phyloP scores from a whole-genome alignment of 2,888 invertebrate species.

The Altica lythri region DNA sequence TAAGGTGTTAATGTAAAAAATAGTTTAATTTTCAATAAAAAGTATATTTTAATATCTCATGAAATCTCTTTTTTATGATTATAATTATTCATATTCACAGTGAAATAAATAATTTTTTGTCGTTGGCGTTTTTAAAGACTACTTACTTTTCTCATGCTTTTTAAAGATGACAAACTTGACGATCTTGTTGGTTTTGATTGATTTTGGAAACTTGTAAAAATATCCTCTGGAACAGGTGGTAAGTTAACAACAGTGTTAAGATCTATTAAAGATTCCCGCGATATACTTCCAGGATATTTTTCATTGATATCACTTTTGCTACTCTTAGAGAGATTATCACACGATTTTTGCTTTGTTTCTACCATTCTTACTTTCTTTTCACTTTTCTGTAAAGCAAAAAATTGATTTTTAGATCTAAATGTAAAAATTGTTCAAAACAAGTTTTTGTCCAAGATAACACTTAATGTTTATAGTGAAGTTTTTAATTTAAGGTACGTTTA shows the following conservation, averaged over 20 bases:
- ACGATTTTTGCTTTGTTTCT: constrained; percentile 34
- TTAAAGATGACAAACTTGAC: constrained; percentile 57
- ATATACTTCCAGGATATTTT: constrained; percentile 59
- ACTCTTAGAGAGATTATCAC: constrained; percentile 42
- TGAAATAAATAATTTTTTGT: background rate
- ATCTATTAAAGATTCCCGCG: constrained; percentile 57
- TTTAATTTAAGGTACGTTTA: no score
- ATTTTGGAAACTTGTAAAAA: constrained; percentile 55
- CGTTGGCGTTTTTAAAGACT: background rate
- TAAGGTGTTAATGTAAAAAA: no score
- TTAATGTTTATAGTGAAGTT: no score
- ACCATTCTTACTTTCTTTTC: constrained; percentile 51
- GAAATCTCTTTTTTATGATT: no score
- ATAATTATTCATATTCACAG: no score
- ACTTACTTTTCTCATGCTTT: constrained; percentile 43
- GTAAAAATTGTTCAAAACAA: no score
- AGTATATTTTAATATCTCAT: no score
- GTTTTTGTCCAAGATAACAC: no score
- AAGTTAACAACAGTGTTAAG: constrained; percentile 55
- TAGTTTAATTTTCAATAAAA: no score
- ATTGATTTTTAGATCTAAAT: no score
- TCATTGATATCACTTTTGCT: constrained; percentile 56
- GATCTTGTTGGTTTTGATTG: constrained; percentile 54
- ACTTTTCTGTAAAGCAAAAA: constrained; percentile 41
- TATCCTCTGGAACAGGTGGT: constrained; percentile 59